Evolutionary conservation across 2,888 invertebrate species (phyloP), one percentile per base, ranked within the genome.

Genomic region (Pristionchus arcanus): DNA sequence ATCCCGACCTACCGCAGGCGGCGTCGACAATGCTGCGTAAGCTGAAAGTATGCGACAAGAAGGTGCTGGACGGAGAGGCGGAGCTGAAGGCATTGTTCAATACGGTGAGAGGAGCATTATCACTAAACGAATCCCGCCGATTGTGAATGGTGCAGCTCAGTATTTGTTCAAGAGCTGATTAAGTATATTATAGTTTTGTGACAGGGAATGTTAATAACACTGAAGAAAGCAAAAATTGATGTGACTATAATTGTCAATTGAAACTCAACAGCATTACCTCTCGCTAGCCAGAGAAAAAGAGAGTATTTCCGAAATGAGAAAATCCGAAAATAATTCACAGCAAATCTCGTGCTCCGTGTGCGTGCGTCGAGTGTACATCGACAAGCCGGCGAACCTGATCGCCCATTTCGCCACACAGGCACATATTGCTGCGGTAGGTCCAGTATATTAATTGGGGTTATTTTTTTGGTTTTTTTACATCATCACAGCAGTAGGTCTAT

Each of bases 311-410:
- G n/a, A 49, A 49, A 49, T 49, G 42, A 49, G 42, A 49, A 13
- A 49, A 3, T 7, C 42, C n/a, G n/a, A n/a, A 49, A 49, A 31
- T 68, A 3, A n/a, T 31, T 9, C 13, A 49, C 81, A 81, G 81
- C 49, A 25, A 25, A 28, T 81, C 53, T 81, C 81, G 2, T 81
- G 81, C 49, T 42, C 42, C n/a, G 81, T 81, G 0, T 81, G 81
- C 28, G 28, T 53, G 21, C 81, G 81, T 49, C 42, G n/a, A 16
- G 81, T 81, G 15, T 81, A 15, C 42, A 81, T 81, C 81, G 81
- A 81, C 28, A 81, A 81, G 37, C 81, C 81, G 81, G 81, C 81
- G 15, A 81, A 81, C 53, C 81, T 81, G 15, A 81, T 81, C 53
- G 81, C 81, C 0, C 81, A 81, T 15, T 81, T 42, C 16, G 42